Evolutionary conservation across 2,797 vertebrate species (phyloP).

Genomic region (Galaxias olidus): DNA sequence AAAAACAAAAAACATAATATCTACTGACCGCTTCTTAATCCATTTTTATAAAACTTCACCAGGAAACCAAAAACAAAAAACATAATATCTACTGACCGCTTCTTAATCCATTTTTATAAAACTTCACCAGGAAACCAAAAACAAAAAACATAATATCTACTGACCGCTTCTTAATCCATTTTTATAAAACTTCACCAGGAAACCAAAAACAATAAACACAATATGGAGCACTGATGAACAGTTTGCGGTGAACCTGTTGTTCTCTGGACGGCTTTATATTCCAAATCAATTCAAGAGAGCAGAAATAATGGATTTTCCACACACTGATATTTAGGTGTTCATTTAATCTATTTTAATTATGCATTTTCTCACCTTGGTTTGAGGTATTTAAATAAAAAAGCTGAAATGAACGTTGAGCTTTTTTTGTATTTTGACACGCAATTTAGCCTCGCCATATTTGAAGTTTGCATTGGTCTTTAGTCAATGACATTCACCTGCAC

Average conservation of each 20-base stretch:
- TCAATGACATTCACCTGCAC: too few relatives aligned
- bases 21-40: too few relatives aligned
- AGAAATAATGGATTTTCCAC: constrained; percentile 42
- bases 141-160: too few relatives aligned
- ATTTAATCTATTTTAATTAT: constrained; percentile 37
- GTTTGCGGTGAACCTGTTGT: constrained; percentile 13
- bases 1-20: constrained; percentile 3
- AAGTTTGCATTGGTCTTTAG: too few relatives aligned
- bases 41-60: too few relatives aligned
- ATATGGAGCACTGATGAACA: constrained; percentile 17
- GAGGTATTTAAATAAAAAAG: constrained; percentile 43
- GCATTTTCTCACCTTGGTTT: constrained; percentile 31
- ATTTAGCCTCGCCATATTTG: constrained; percentile 30
- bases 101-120: too few relatives aligned
- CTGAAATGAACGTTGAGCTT: constrained; percentile 42
- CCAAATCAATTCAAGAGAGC: constrained; percentile 50
- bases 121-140: too few relatives aligned
- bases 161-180: too few relatives aligned
- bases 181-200: too few relatives aligned
- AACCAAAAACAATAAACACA: not conserved
- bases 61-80: not conserved
- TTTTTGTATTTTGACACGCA: constrained; percentile 28
- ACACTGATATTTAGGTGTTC: constrained; percentile 19
- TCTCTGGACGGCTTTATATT: constrained; percentile 32
- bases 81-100: too few relatives aligned